These are phyloP conservation scores for Unio delphinus DNA, from an alignment of 2,888 invertebrate species.

Conservation along the genomic window DNA sequence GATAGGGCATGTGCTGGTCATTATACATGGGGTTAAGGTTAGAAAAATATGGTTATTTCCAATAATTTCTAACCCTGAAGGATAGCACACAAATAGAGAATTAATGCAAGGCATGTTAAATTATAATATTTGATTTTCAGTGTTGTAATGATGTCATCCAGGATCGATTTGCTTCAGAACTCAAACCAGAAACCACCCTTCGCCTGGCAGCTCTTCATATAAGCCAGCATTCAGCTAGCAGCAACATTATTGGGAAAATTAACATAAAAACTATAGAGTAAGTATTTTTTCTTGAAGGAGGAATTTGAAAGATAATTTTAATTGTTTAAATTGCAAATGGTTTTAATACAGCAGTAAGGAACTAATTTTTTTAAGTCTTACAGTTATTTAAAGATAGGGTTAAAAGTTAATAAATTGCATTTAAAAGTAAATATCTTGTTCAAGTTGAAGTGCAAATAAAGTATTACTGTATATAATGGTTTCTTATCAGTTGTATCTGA, in stretches of 20 bases:
- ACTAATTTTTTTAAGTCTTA: too few relatives aligned
- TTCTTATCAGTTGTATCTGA: too few relatives aligned
- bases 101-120: background rate
- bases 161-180: constrained; percentile 90
- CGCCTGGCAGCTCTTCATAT: constrained; percentile 91
- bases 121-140: constrained; percentile 62
- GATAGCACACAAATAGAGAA: background rate
- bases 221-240: constrained; percentile 89
- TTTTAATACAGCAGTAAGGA: too few relatives aligned
- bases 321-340: too few relatives aligned
- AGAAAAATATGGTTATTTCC: background rate
- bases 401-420: too few relatives aligned
- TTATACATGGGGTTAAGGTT: too few relatives aligned
- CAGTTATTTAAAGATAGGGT: too few relatives aligned
- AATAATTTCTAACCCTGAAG: background rate
- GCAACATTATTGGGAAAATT: constrained; percentile 85
- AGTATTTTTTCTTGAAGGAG: constrained; percentile 73
- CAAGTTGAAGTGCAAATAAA: too few relatives aligned
- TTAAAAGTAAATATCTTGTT: too few relatives aligned
- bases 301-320: too few relatives aligned
- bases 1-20: too few relatives aligned
- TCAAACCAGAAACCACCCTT: constrained; percentile 89
- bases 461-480: too few relatives aligned
- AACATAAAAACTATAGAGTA: constrained; percentile 90
- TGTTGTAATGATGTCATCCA: constrained; percentile 95